Conservation (phyloP, 2,888 invertebrate species). For the Drosophila falleni region DNA sequence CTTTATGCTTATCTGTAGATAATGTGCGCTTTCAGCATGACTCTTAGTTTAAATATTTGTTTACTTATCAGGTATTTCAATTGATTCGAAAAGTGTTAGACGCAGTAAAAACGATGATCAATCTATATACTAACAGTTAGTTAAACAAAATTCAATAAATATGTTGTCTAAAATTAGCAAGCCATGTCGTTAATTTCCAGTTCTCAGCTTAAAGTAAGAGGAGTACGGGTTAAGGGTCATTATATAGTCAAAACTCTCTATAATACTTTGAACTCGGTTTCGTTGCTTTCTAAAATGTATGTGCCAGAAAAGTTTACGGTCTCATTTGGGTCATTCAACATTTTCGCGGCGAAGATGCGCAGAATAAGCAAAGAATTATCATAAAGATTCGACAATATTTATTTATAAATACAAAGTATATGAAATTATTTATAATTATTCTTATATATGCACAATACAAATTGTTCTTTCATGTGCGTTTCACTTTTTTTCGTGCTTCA, state of each 20-base stretch:
- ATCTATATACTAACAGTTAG: not conserved
- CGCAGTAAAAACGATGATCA: not conserved
- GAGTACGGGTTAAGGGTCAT: conserved; percentile 12
- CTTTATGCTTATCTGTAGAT: conserved; percentile 20
- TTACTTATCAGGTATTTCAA: conserved; percentile 18
- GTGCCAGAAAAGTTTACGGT: conserved; percentile 3
- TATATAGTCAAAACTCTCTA: conserved; percentile 37
- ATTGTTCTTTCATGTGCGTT: conserved; percentile 11
- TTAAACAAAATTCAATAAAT: not conserved
- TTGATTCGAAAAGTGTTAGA: not conserved
- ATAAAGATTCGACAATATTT: conserved; percentile 5
- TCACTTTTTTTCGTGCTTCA: conserved; percentile 3
- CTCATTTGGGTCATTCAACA: conserved; percentile 23
- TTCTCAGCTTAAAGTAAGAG: not conserved
- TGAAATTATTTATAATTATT: conserved; percentile 23
- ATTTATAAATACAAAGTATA: conserved; percentile 12
- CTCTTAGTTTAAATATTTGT: conserved; percentile 18
- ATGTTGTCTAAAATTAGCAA: no score
- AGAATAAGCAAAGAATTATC: not conserved
- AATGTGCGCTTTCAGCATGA: conserved; percentile 31
- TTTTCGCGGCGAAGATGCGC: conserved; percentile 7
- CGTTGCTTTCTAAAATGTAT: conserved; percentile 25
- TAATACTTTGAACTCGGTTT: conserved; percentile 28
- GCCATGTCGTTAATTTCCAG: not conserved
- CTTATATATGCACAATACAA: conserved; percentile 4